Evolutionary conservation across 2,797 vertebrate genomes (phyloP), one percentile per base, ranked within the genome.

Genomic region (Paratrypauchen microcephalus): DNA sequence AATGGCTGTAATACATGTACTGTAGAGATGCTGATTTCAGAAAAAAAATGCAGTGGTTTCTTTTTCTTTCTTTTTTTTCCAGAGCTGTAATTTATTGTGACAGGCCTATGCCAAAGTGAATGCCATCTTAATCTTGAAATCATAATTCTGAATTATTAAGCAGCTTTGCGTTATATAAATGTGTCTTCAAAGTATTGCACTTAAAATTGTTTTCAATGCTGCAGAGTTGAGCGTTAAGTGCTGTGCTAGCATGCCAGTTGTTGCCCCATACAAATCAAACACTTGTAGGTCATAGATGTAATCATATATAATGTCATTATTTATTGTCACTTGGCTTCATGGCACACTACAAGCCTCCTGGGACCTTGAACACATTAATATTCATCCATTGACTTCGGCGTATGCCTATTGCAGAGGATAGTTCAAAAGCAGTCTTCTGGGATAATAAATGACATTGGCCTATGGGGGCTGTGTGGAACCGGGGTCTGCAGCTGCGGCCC

Each of bases 281-380:
- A 48, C 41, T 19, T 64, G 36, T 26, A 47, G 55, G 4, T 56
- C 55, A 56, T 13, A 56, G 23, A 6, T 57, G 55, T 57, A 57
- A 57, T 28, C 15, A 57, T 57, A 57, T 23, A 55, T 57, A 56
- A 56, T 56, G 21, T 56, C 54, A 57, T 24, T 28, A 16, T 57
- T 11, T 57, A 18, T 55, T 16, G n/a, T 66, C 41, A 32, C 52
- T 12, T 30, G 47, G 26, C 13, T 68, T 68, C 57, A 23, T 18
- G 32, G 5, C 58, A 36, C 48, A n/a, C 13, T 48, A 47, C 58
- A 60, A 39, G 48, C 18, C 72, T 55, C 47, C 55, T 19, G 59
- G 60, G 68, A 70, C 59, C 65, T 65, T 60, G 26, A 39, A 36
- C 69, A 55, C 65, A 70, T 74, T 69, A 36, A 62, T 66, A 72